Conservation (phyloP, 1,140 invertebrate genomes). For the Physella acuta region DNA sequence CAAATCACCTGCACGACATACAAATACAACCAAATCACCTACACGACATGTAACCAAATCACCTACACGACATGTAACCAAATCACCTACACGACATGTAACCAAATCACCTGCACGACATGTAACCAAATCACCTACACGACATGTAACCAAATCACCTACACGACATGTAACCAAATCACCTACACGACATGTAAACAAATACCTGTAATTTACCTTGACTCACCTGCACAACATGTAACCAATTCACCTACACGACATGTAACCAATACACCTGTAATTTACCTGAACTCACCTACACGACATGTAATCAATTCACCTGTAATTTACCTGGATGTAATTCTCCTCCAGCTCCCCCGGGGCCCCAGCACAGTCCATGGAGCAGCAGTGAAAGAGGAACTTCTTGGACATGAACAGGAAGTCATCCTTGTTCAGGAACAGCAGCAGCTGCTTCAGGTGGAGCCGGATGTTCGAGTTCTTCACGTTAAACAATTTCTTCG, state of each 20-base stretch:
- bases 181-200: not conserved
- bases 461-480: slow-evolving; percentile 15
- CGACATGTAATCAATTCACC: not conserved
- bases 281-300: not conserved
- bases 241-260: not conserved
- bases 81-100: too few relatives aligned
- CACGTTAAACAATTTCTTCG: too few relatives aligned
- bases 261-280: not conserved
- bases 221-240: not conserved
- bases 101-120: too few relatives aligned
- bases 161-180: not conserved
- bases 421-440: slow-evolving; percentile 25
- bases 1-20: too few relatives aligned
- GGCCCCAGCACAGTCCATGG: slow-evolving; percentile 17
- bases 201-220: not conserved
- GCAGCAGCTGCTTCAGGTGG: slow-evolving; percentile 1
- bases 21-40: too few relatives aligned
- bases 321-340: slow-evolving; percentile 4
- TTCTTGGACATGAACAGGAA: slow-evolving; percentile 26
- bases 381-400: slow-evolving; percentile 21
- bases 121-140: too few relatives aligned
- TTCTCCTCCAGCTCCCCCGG: slow-evolving; percentile 22
- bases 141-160: not conserved
- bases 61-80: too few relatives aligned
- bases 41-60: too few relatives aligned